A percentile compares a stretch with the other conserved stretches of the same genome.
Conservation (phyloP, 2,888 invertebrate genomes). For the Xestobium rufovillosum region DNA sequence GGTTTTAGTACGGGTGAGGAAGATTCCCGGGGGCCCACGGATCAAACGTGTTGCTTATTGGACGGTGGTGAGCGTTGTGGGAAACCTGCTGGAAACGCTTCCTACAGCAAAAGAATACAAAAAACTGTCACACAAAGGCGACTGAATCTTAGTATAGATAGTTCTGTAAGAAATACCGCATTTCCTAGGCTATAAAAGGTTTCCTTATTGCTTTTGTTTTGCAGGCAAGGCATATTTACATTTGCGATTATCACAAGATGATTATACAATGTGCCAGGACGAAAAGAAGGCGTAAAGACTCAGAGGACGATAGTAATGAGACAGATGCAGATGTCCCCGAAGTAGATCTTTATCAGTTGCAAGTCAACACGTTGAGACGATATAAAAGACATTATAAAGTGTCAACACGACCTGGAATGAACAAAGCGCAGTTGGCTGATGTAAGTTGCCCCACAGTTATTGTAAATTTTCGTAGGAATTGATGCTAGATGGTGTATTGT, state of each 20-base stretch:
- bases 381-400: constrained; percentile 94
- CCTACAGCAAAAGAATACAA: constrained; percentile 94
- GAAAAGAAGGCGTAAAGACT: constrained; percentile 85
- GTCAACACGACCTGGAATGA: constrained; percentile 81
- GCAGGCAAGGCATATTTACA: constrained; percentile 90
- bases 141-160: constrained; percentile 82
- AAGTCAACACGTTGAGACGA: constrained; percentile 86
- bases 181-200: neutral
- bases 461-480: constrained; percentile 2
- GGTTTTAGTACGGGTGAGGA: constrained; percentile 88
- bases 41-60: constrained; percentile 88
- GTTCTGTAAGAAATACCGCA: constrained; percentile 55
- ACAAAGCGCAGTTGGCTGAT: constrained; percentile 93
- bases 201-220: constrained; percentile 24
- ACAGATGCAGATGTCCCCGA: constrained; percentile 88
- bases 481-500: neutral
- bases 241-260: constrained; percentile 93
- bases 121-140: constrained; percentile 89
- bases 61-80: constrained; percentile 82
- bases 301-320: constrained; percentile 90
- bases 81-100: constrained; percentile 86
- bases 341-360: constrained; percentile 87
- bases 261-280: constrained; percentile 93
- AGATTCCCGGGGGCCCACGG: constrained; percentile 79
- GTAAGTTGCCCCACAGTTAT: constrained; percentile 56